These are phyloP conservation scores for Chelon labrosus DNA, from an alignment of 2,797 vertebrate species.

Conservation along the genomic window DNA sequence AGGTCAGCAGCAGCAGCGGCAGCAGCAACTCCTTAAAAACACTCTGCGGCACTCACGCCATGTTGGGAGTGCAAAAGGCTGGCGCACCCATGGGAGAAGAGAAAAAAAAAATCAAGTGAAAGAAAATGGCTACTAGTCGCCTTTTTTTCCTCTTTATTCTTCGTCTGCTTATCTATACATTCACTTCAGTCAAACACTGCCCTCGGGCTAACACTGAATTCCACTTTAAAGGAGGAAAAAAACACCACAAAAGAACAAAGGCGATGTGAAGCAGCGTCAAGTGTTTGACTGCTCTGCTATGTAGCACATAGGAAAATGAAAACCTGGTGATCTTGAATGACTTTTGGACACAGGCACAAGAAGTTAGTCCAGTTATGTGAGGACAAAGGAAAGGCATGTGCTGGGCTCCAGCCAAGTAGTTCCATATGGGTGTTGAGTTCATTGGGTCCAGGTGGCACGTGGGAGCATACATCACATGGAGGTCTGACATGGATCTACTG, in stretches of 20 bases:
- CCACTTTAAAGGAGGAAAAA: background rate
- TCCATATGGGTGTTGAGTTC: constrained; percentile 85
- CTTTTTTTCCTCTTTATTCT: constrained; percentile 26
- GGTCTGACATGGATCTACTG: constrained; percentile 48
- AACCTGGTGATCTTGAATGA: constrained; percentile 52
- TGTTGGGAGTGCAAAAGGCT: constrained; percentile 27
- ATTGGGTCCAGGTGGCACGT: constrained; percentile 81
- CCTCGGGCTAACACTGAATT: constrained; percentile 15
- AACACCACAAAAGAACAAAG: constrained; percentile 33
- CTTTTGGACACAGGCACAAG: constrained; percentile 58
- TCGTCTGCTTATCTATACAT: constrained; percentile 18
- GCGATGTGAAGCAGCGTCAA: constrained; percentile 15
- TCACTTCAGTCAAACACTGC: constrained; percentile 13
- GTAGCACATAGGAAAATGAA: constrained; percentile 32
- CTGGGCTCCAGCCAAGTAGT: constrained; percentile 79
- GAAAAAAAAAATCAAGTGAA: constrained; percentile 14
- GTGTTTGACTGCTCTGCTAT: constrained; percentile 18
- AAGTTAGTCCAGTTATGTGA: constrained; percentile 80
- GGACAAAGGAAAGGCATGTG: constrained; percentile 84
- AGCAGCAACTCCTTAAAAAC: constrained; percentile 26
- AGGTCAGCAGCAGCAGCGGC: constrained; percentile 35
- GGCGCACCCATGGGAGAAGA: constrained; percentile 12
- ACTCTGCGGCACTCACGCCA: constrained; percentile 30
- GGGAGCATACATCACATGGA: constrained; percentile 58
- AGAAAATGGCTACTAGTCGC: constrained; percentile 19